These are phyloP conservation scores for Aurelia sp. DNA, from an alignment of 30 jellyfish, hydroid and myxozoan genomes.

Conservation along the genomic window DNA sequence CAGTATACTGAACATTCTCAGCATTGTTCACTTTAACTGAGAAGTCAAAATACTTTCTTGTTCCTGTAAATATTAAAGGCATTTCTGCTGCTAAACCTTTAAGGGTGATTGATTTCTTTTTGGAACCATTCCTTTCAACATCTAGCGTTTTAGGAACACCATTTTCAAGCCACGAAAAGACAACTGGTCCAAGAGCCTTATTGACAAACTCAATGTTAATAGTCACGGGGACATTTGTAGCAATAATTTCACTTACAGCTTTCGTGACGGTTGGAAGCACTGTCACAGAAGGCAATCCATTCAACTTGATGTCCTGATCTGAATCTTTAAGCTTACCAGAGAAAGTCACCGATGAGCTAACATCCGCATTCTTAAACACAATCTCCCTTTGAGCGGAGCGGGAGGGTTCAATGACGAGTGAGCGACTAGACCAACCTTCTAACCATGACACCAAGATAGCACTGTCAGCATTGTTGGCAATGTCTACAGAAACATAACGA, in stretches of 20 bases:
- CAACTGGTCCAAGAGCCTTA: conserved; percentile 28
- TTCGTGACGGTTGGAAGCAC: not conserved
- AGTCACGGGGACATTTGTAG: conserved; percentile 19
- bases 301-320: conserved; percentile 11
- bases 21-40: conserved; percentile 16
- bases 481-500: conserved; percentile 7
- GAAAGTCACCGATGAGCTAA: conserved; percentile 9
- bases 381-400: conserved; percentile 9
- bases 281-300: conserved; percentile 20
- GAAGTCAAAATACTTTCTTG: conserved; percentile 21
- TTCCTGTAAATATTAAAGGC: conserved; percentile 15
- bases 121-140: not conserved
- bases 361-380: not conserved
- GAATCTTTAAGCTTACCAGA: conserved; percentile 5
- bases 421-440: not conserved
- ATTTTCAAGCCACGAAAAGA: conserved; percentile 18
- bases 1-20: conserved; percentile 4
- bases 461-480: conserved; percentile 46
- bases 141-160: conserved; percentile 23
- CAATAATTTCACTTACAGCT: not conserved
- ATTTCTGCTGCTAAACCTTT: conserved; percentile 11
- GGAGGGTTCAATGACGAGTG: not conserved
- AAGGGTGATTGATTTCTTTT: not conserved
- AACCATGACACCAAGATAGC: conserved; percentile 11
- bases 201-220: conserved; percentile 3